A percentile compares a stretch with the other conserved stretches of the same genome.
Conservation (phyloP, 1,140 invertebrate species). For the Arctopsyche grandis region DNA sequence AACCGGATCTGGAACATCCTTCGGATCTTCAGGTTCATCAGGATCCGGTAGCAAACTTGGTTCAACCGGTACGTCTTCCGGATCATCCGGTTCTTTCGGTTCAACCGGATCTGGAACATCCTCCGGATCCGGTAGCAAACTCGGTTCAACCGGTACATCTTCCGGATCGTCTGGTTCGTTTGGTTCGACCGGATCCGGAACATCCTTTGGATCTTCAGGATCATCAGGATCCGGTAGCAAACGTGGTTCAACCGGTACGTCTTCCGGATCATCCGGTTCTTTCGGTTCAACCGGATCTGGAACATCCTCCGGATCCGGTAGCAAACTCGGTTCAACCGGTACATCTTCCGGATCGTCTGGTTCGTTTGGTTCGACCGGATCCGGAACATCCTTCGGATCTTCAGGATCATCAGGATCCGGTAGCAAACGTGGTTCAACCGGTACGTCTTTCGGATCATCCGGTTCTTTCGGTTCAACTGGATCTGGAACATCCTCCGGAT, state of each 20-base stretch:
- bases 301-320: neutral
- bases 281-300: neutral
- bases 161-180: neutral
- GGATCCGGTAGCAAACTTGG: neutral
- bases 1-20: neutral
- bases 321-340: neutral
- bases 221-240: neutral
- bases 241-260: neutral
- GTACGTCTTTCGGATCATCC: neutral
- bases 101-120: neutral
- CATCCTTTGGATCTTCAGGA: neutral
- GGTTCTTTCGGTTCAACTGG: neutral
- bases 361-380: neutral
- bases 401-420: neutral
- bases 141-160: neutral
- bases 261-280: neutral
- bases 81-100: neutral
- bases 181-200: neutral
- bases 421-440: neutral
- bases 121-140: neutral
- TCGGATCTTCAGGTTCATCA: neutral
- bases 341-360: neutral
- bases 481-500: neutral
- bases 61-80: neutral
- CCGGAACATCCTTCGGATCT: neutral